A percentile compares a stretch with the other conserved stretches of the same genome.
Conservation (phyloP, 2,113 vertebrate species). For the Protomyctophum bolini region DNA sequence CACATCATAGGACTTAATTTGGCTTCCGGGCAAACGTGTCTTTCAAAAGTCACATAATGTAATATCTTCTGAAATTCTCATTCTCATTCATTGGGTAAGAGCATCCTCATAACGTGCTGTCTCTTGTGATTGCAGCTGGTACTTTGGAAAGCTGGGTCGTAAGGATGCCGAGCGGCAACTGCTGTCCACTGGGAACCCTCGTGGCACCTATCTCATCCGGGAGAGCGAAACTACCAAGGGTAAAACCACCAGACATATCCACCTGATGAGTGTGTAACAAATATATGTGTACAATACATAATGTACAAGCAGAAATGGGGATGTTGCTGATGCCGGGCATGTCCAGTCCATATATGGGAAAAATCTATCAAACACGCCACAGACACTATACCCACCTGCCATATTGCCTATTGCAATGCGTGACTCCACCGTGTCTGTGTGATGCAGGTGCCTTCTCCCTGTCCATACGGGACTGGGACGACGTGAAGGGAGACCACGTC, state of each 20-base stretch:
- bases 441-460: slow-evolving; percentile 93
- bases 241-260: slow-evolving; percentile 53
- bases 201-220: slow-evolving; percentile 95
- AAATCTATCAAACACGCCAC: no score
- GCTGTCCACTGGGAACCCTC: slow-evolving; percentile 90
- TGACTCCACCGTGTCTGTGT: not conserved
- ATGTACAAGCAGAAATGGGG: no score
- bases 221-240: slow-evolving; percentile 99
- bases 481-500: slow-evolving; percentile 95
- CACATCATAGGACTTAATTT: no score
- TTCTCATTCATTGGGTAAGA: not conserved
- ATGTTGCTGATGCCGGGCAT: no score
- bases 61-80: no score
- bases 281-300: no score
- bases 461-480: slow-evolving; percentile 97
- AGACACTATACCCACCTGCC: no score
- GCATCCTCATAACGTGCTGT: not conserved
- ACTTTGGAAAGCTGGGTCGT: slow-evolving; percentile 96
- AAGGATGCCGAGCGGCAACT: slow-evolving; percentile 98
- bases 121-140: slow-evolving; percentile 82
- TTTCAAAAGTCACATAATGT: no score
- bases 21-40: no score
- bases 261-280: not conserved
- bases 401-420: not conserved
- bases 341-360: no score